Percentiles rank a stretch among this genome's conserved stretches.
Evolutionary conservation across 1,140 invertebrate species (phyloP).

Genomic region (Drosophila setifemur): DNA sequence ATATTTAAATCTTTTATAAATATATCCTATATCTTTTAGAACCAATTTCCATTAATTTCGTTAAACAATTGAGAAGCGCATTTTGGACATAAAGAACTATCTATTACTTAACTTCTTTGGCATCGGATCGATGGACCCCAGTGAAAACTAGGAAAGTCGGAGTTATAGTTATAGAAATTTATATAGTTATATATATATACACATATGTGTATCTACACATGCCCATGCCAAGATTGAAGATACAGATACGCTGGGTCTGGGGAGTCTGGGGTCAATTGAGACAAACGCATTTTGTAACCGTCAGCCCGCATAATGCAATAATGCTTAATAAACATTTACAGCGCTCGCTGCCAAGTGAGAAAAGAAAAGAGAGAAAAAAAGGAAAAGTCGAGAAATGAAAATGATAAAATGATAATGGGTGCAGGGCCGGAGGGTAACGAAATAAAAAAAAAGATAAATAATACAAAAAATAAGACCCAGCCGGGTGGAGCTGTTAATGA

Average conservation of each 20-base stretch:
- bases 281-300: conserved; percentile 66
- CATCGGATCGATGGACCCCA: too few species aligned
- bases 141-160: too few species aligned
- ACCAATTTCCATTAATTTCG: conserved; percentile 37
- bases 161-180: too few species aligned
- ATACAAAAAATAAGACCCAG: too few species aligned
- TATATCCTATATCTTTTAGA: background rate
- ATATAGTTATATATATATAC: too few species aligned
- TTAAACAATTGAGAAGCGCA: conserved; percentile 33
- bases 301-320: conserved; percentile 70
- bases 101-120: too few species aligned
- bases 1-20: too few species aligned
- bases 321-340: conserved; percentile 73
- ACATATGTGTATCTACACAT: too few species aligned
- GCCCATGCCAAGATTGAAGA: too few species aligned
- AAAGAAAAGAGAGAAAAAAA: background rate
- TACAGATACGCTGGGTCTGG: too few species aligned
- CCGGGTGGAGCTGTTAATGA: conserved; percentile 46
- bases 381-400: background rate
- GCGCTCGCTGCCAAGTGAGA: background rate
- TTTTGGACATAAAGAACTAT: background rate
- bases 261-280: conserved; percentile 61
- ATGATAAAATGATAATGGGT: conserved; percentile 8
- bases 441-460: too few species aligned
- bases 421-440: background rate